These are phyloP conservation scores for Aphelinus atriplicis DNA, from an alignment of 1,140 invertebrate species.

Conservation along the genomic window DNA sequence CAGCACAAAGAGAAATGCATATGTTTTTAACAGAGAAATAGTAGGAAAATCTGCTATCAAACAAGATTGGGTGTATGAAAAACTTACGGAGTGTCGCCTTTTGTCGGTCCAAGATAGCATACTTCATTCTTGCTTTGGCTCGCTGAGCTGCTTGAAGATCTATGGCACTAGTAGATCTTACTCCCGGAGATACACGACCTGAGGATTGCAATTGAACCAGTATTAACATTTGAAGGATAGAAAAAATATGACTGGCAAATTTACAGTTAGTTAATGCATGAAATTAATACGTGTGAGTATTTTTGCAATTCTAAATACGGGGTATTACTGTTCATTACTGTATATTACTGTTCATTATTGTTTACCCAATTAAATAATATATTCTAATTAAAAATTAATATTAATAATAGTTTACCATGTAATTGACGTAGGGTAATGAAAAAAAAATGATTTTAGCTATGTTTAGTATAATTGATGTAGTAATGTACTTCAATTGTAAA, in stretches of 20 bases:
- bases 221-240: conserved; percentile 28
- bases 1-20: conserved; percentile 41
- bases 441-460: conserved; percentile 11
- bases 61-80: neutral
- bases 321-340: too few relatives aligned
- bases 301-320: too few relatives aligned
- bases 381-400: too few relatives aligned
- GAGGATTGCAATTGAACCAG: neutral
- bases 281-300: too few relatives aligned
- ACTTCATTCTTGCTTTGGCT: conserved; percentile 82
- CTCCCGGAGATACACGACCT: conserved; percentile 64
- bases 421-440: too few relatives aligned
- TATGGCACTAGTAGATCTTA: conserved; percentile 90
- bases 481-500: too few relatives aligned
- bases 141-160: conserved; percentile 89
- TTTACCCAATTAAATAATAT: too few relatives aligned
- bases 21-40: conserved; percentile 14
- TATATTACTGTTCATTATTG: neutral
- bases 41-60: neutral
- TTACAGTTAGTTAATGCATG: neutral
- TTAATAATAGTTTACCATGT: too few relatives aligned
- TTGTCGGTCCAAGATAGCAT: conserved; percentile 79
- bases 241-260: conserved; percentile 15
- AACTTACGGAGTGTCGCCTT: conserved; percentile 83
- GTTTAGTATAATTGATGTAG: too few relatives aligned